Conservation (phyloP, 2,888 invertebrate species). For the Cantharis rustica region DNA sequence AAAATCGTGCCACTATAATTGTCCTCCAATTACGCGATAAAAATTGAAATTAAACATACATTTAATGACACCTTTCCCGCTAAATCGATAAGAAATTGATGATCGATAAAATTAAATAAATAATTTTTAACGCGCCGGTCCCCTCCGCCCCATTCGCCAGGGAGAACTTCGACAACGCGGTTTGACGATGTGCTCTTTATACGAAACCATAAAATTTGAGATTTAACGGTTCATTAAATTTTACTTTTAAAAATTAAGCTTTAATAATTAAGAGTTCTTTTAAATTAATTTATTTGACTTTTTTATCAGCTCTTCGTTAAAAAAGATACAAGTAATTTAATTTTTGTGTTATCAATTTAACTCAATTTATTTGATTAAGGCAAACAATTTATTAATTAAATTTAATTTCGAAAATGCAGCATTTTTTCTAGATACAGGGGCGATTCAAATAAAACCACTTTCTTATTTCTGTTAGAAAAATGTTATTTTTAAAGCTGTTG, state of each 20-base stretch:
- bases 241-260: neutral
- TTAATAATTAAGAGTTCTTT: neutral
- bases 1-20: constrained; percentile 24
- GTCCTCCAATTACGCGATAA: neutral
- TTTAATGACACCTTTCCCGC: neutral
- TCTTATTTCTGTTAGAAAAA: neutral
- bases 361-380: neutral
- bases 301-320: neutral
- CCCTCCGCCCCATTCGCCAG: too few species aligned
- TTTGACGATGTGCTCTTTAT: neutral
- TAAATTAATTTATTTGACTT: neutral
- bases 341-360: neutral
- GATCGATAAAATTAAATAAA: neutral
- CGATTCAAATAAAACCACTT: neutral
- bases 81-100: neutral
- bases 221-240: neutral
- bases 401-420: neutral
- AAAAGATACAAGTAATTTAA: neutral
- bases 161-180: neutral
- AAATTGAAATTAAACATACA: neutral
- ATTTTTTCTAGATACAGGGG: neutral
- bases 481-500: neutral
- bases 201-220: neutral
- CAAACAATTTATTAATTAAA: neutral
- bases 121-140: too few species aligned